Evolutionary conservation across 2,888 invertebrate species (phyloP).

Genomic region (Harmothoe impar): DNA sequence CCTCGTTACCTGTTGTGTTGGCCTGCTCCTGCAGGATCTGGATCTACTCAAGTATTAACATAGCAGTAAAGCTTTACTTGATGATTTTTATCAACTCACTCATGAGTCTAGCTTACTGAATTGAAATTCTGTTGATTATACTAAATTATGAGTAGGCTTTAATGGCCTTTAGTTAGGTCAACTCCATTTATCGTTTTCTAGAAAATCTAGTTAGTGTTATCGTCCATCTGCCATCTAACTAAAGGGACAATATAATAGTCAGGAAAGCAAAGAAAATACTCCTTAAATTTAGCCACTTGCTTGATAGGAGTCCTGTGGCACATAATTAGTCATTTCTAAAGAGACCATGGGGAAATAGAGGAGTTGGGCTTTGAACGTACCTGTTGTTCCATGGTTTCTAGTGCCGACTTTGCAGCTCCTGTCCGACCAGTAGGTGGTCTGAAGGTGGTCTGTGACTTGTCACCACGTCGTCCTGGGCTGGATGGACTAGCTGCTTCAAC

Average conservation of each 20-base stretch:
- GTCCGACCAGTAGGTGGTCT: not conserved
- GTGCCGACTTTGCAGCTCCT: slow-evolving; percentile 18
- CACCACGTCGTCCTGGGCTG: not conserved
- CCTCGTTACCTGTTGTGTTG: slow-evolving; percentile 70
- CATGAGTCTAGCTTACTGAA: not conserved
- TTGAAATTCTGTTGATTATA: not conserved
- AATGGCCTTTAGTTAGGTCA: too few relatives aligned
- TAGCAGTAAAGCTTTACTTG: not conserved
- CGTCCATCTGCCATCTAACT: too few relatives aligned
- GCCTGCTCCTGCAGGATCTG: slow-evolving; percentile 71
- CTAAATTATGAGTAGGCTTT: too few relatives aligned
- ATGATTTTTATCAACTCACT: not conserved
- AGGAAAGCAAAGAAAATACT: too few relatives aligned
- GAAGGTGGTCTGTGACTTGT: not conserved
- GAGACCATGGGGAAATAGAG: too few relatives aligned
- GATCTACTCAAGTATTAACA: slow-evolving; percentile 68
- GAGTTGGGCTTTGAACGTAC: not conserved
- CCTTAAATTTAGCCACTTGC: too few relatives aligned
- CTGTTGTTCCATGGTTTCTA: slow-evolving; percentile 50
- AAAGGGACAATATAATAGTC: too few relatives aligned
- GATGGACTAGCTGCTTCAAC: not conserved
- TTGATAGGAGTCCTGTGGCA: too few relatives aligned
- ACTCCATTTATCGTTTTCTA: too few relatives aligned
- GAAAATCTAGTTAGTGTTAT: too few relatives aligned
- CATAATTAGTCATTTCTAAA: too few relatives aligned